Evolutionary conservation across 2,888 invertebrate genomes (phyloP).

Genomic region (Monochamus alternatus): DNA sequence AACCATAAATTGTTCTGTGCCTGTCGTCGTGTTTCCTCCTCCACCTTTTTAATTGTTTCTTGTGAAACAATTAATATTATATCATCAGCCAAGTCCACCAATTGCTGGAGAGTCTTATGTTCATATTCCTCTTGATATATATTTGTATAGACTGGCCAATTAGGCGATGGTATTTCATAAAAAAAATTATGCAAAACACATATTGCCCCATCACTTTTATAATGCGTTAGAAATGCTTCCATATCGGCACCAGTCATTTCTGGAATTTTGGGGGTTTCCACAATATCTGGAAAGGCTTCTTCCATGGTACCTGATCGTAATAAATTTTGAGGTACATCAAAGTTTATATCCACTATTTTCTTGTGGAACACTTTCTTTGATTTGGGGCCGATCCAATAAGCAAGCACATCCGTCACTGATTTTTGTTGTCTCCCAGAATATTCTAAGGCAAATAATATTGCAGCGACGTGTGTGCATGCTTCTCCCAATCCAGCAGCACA

Average conservation of each 20-base stretch:
- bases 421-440: slow-evolving; percentile 5
- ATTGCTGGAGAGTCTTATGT: neutral
- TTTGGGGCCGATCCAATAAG: slow-evolving; percentile 14
- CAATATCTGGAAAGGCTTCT: neutral
- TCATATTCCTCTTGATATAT: slow-evolving; percentile 13
- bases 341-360: slow-evolving; percentile 40
- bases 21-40: slow-evolving; percentile 32
- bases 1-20: slow-evolving; percentile 31
- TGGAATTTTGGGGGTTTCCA: neutral
- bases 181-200: neutral
- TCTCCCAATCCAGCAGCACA: slow-evolving; percentile 49
- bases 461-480: slow-evolving; percentile 48
- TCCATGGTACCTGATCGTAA: neutral
- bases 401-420: slow-evolving; percentile 41
- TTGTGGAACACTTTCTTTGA: slow-evolving; percentile 29
- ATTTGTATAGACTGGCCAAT: neutral
- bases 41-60: slow-evolving; percentile 11
- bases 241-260: neutral
- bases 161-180: neutral
- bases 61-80: neutral
- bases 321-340: neutral
- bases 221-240: neutral
- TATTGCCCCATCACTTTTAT: neutral
- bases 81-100: neutral
- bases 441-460: slow-evolving; percentile 37